Base-by-base conservation (phyloP, 2,113 vertebrate genomes). In the Tetrax tetrax region DNA sequence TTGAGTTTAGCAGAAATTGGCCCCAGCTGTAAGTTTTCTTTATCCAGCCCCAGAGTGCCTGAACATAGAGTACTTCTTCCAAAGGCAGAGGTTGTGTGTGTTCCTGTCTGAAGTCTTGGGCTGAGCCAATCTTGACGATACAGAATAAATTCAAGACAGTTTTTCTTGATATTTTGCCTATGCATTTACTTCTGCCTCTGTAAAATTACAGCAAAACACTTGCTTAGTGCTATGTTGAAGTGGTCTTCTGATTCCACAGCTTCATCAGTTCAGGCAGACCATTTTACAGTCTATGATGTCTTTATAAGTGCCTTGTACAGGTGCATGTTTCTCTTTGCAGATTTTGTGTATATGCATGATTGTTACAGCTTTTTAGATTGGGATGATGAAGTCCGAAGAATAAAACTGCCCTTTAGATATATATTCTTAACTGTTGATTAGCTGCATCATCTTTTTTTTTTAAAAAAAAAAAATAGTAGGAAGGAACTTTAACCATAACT, bases 51-150 rank as follows among this genome's bases (percentile, higher is more conserved):
- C 53, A 37, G 69, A 88, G 48, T 64, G 65, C 85, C 78, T 96
- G 83, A 90, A 95, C 88, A 86, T 13, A 87, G 71, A 93, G 93
- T 92, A 79, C 94, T 97, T 96, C 90, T 95, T 94, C 92, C 90
- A 96, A 75, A 90, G 45, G 90, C 93, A 81, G 86, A 93, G 33
- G 28, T 84, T 94, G 60, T 97, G 90, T 96, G 92, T 96, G 96
- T 96, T 96, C 92, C 83, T 94, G 83, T 95, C 92, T 95, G 80
- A 95, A 93, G 64, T 66, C 23, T 70, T 87, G 56, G 29, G 25
- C 61, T 90, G 86, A 87, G 70, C 72, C 90, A 83, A 57, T 94
- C 76, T 89, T 22, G n/a, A 82, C 86, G 65, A 28, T 64, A 75
- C 57, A 84, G 53, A 89, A 87, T 75, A 90, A 95, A 92, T 75